phyloP scores from a whole-genome alignment of 2,113 vertebrate genomes.

The Anarhynchus alexandrinus region DNA sequence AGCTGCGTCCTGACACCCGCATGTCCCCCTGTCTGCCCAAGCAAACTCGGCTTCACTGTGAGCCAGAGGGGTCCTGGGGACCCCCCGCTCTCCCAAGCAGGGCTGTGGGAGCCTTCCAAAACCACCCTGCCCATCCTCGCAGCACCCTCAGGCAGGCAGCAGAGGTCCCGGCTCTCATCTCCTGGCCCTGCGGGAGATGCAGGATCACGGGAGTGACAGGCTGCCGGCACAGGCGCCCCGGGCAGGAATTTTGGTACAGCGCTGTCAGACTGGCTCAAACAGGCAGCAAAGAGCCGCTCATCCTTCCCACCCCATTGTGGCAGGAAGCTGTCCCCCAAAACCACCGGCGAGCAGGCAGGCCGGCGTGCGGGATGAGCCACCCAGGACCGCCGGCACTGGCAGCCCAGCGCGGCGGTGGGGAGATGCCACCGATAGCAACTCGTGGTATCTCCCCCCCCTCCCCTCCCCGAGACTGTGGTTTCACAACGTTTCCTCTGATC shows the following conservation, averaged over 20 bases:
- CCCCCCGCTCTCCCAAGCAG: fast-evolving
- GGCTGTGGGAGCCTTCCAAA: not conserved
- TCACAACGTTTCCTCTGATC: constrained; percentile 16
- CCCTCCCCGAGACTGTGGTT: not conserved
- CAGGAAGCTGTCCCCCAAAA: not conserved
- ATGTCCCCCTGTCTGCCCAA: not conserved
- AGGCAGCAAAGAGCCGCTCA: not conserved
- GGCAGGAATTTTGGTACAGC: not conserved
- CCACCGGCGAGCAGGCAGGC: fast-evolving
- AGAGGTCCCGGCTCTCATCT: not conserved
- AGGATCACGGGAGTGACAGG: not conserved
- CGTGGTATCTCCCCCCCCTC: not conserved
- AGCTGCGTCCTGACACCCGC: not conserved
- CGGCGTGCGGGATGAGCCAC: not conserved
- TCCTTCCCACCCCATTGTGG: not conserved
- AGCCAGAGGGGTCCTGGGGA: not conserved
- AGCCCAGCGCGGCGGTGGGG: fast-evolving
- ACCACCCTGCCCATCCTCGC: not conserved
- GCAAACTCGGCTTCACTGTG: fast-evolving
- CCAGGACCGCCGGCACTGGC: no score
- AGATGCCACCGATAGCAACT: not conserved
- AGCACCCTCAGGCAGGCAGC: not conserved
- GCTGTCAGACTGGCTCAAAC: not conserved
- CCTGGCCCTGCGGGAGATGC: fast-evolving
- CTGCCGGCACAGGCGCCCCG: fast-evolving